Conservation (phyloP, 2,113 vertebrate species). For the Atlantisia rogersi region DNA sequence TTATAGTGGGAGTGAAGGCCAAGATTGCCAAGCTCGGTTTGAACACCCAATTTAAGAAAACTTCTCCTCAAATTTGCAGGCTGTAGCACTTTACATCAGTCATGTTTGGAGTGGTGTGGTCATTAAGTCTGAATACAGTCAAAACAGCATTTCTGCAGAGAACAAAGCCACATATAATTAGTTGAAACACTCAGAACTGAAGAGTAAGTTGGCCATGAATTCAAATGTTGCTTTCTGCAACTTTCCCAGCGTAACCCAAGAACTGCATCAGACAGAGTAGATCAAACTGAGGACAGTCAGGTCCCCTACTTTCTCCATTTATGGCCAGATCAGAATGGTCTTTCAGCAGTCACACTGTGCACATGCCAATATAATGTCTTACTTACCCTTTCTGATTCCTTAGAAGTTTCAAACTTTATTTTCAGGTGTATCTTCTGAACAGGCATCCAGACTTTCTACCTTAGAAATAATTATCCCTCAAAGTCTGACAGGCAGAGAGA, state of each 20-base stretch:
- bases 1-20: not conserved
- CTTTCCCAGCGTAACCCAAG: not conserved
- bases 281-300: not conserved
- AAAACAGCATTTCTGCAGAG: not conserved
- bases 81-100: not conserved
- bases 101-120: not conserved
- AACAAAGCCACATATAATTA: not conserved
- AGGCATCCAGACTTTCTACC: not conserved
- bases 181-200: not conserved
- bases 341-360: not conserved
- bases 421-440: conserved; percentile 37
- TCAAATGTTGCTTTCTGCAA: not conserved
- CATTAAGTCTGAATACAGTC: not conserved
- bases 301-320: not conserved
- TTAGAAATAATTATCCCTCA: conserved; percentile 53
- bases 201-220: not conserved
- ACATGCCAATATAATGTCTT: not conserved
- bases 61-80: not conserved
- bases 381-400: not conserved
- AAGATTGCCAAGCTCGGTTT: not conserved
- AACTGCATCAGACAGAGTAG: not conserved
- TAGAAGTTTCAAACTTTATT: not conserved
- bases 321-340: not conserved
- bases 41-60: not conserved
- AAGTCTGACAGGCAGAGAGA: not conserved